Evolutionary conservation across 2,113 vertebrate genomes (phyloP).

Genomic region (Chiloscyllium plagiosum): DNA sequence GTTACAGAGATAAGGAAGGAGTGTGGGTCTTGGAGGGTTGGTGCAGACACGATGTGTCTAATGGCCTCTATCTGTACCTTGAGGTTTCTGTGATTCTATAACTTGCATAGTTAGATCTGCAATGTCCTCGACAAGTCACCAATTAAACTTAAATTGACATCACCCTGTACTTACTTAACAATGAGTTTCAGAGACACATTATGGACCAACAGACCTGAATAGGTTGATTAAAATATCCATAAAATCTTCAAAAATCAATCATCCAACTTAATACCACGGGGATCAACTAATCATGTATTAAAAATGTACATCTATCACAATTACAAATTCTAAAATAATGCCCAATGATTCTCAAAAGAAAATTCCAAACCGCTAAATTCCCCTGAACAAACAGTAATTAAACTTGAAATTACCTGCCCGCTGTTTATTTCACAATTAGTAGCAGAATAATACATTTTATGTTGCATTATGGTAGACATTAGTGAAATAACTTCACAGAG

Average conservation of each 20-base stretch:
- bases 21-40: too few species aligned
- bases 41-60: too few species aligned
- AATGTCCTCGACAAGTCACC: not conserved
- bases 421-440: not conserved
- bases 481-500: too few species aligned
- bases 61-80: too few species aligned
- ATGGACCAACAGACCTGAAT: too few species aligned
- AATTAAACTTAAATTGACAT: not conserved
- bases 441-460: not conserved
- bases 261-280: not conserved
- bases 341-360: not conserved
- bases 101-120: not conserved
- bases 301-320: not conserved
- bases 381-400: not conserved
- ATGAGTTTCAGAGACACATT: not conserved
- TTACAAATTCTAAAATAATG: not conserved
- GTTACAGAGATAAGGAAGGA: too few species aligned
- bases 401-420: not conserved
- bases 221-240: too few species aligned
- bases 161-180: not conserved
- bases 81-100: too few species aligned
- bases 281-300: not conserved
- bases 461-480: not conserved
- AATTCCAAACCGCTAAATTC: not conserved
- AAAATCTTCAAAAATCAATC: not conserved